A percentile compares a stretch with the other conserved stretches of the same genome.
phyloP scores from a whole-genome alignment of 1,140 invertebrate species.

The Fopius arisanus region DNA sequence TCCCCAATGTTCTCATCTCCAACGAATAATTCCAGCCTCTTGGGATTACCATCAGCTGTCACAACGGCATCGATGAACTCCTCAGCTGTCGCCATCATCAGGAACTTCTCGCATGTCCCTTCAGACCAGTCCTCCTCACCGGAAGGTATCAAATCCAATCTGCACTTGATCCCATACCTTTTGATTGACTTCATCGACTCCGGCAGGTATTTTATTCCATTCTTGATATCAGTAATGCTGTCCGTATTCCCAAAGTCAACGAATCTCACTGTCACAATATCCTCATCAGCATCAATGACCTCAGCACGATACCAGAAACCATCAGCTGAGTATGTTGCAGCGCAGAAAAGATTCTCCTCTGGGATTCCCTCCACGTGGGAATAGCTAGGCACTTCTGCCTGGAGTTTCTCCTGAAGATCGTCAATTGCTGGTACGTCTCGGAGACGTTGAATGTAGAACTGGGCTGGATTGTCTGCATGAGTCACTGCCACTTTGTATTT shows the following conservation, averaged over 20 bases:
- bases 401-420: conserved; percentile 66
- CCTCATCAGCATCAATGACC: conserved; percentile 75
- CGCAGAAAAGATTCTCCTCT: conserved; percentile 73
- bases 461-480: conserved; percentile 50
- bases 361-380: conserved; percentile 63
- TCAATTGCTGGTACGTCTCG: conserved; percentile 38
- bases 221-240: conserved; percentile 67
- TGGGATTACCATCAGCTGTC: conserved; percentile 30
- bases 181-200: conserved; percentile 64
- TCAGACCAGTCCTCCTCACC: conserved; percentile 73
- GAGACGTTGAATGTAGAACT: conserved; percentile 52
- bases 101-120: conserved; percentile 69
- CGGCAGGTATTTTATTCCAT: conserved; percentile 69
- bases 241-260: conserved; percentile 86
- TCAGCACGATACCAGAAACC: conserved; percentile 82
- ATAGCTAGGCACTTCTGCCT: conserved; percentile 64
- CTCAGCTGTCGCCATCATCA: conserved; percentile 58
- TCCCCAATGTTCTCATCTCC: conserved; percentile 43
- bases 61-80: conserved; percentile 43
- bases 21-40: conserved; percentile 33
- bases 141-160: conserved; percentile 71
- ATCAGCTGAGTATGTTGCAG: conserved; percentile 77
- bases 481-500: conserved; percentile 45
- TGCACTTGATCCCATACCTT: conserved; percentile 70
- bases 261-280: conserved; percentile 78